These are phyloP conservation scores for Nesometra sesokonis DNA, from an alignment of 35 echinoderm and acorn worm species.

Conservation along the genomic window DNA sequence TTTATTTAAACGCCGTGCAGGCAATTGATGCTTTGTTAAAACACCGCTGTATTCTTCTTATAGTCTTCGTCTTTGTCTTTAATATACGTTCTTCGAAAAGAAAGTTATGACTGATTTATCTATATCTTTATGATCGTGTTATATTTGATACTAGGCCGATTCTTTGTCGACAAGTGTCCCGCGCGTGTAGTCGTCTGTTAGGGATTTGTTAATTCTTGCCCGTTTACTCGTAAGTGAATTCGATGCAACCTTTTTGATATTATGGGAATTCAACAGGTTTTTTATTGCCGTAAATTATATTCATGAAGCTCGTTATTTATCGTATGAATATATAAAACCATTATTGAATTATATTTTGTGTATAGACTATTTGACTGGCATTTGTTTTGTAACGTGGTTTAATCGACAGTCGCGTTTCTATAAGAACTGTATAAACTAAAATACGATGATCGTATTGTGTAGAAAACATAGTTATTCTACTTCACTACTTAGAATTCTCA, in stretches of 20 bases:
- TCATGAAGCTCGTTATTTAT: background rate
- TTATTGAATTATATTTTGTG: background rate
- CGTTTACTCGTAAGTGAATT: background rate
- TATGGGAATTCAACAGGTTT: background rate
- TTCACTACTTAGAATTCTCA: no score
- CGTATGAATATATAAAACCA: background rate
- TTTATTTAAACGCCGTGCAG: background rate
- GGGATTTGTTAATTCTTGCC: background rate
- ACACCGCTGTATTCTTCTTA: background rate
- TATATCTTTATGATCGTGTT: background rate
- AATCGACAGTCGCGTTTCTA: no score
- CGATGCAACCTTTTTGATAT: background rate
- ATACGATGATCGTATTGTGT: no score
- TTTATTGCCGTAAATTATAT: background rate
- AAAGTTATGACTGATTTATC: background rate
- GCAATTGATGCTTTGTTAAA: background rate
- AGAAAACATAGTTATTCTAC: no score
- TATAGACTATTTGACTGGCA: background rate
- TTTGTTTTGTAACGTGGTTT: no score
- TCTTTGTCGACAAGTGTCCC: background rate
- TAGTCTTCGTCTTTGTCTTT: background rate
- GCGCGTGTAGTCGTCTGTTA: background rate
- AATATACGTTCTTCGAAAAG: background rate
- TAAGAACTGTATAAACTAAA: no score
- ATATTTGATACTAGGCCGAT: background rate